Evolutionary conservation across 2,888 invertebrate genomes (phyloP), one percentile per base, ranked within the genome.

Genomic region (Drosophila neonasuta): DNA sequence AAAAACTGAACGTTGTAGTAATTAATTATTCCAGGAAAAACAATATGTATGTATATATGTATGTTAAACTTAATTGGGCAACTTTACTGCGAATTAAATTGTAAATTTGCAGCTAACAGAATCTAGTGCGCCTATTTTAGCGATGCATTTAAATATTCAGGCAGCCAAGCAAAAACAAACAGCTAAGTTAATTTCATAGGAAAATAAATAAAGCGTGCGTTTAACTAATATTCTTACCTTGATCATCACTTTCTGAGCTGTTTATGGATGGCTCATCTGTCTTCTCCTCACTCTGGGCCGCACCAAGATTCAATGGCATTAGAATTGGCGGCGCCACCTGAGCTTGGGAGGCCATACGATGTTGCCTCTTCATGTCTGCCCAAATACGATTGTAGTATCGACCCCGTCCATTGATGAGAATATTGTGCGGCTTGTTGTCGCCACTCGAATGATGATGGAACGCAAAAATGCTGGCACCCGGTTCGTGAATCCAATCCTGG

Each of bases 381-480:
- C 89, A 89, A 32, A 90, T 89, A 3, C 76, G 84, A 34, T 89
- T 88, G 30, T 88, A 90, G 56, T 87, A 90, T 2, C 94, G 91
- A 0, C 97, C 97, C 6, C 94, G 92, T 4, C 97, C 97, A 86
- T 97, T 97, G 63, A 97, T 93, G 10, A 97, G 92, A 36, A 97
- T 91, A 10, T 95, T 95, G 0, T 94, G 93, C 0, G 97, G 96
- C 82, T 96, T 97, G 89, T 97, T 97, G 83, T 95, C 94, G 0
- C 96, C 96, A 20, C 92, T 92, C 0, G 95, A 94, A 87, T 97
- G 96, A 88, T 97, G 96, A 89, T 97, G 97, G n/a, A 94, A 93
- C 0, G 95, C 92, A 90, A 97, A 97, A 91, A 95, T 95, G 48
- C 93, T 93, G 13, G 94, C 92, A 0, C 96, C 94, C 3, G 94